Base-by-base conservation (phyloP, 2,888 invertebrate genomes). In the Pollenia amentaria region DNA sequence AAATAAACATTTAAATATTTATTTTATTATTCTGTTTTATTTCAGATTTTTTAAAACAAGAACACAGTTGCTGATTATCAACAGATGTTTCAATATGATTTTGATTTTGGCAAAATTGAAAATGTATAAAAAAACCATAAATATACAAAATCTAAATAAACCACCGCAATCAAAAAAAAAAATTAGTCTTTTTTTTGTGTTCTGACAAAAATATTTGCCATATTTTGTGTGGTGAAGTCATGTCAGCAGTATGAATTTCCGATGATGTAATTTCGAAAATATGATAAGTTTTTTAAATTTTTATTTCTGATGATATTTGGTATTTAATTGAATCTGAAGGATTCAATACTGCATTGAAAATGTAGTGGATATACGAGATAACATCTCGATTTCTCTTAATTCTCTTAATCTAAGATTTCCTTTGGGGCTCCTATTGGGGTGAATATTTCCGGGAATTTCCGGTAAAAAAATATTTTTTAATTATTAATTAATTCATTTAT, bases 1-100 rank as follows among this genome's bases (percentile, higher is more conserved):
- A 78, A 84, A 84, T 76, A 67, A 79, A 73, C 60, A 60, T 78
- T 84, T 79, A 14, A 73, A 69, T 62, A 44, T 69, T 82, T 81
- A 51, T 73, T 29, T 65, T 72, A 51, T 72, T 44, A 10, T 67
- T 60, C 53, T 67, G 78, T 3, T 84, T 84, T 69, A n/a, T 67
- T 84, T 67, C 65, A 79, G 44, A 18, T 65, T 60, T 65, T 73
- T 9, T 62, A 64, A 65, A 55, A 53, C 67, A 44, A 67, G 18
- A 21, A 57, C 55, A 65, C 76, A 79, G 64, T 84, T 70, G 83
- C 85, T 86, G 87, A 87, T 87, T 86, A 84, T 88, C 85, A 88
- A 87, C 88, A 88, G 88, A 88, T 88, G 87, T 88, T 88, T 84
- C 79, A 86, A 83, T 87, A 84, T 83, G 87, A 82, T 83, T 84